Evolutionary conservation across 1,140 invertebrate species (phyloP).

Genomic region (Halesus radiatus): DNA sequence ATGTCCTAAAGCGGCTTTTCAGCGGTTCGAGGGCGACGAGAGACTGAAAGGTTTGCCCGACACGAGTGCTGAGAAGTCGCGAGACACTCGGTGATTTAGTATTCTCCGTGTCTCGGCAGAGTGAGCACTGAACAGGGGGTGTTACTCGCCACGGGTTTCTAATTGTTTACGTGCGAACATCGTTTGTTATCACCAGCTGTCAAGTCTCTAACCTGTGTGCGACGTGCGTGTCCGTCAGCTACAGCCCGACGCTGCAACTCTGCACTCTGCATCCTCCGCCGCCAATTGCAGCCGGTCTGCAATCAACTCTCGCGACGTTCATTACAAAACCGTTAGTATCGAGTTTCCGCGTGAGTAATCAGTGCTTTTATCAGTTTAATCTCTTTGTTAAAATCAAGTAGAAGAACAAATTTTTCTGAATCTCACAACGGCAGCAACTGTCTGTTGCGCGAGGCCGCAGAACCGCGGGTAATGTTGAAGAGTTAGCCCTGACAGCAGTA

Average conservation of each 20-base stretch:
- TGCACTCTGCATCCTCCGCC: no score
- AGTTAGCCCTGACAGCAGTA: background rate
- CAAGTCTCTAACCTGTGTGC: constrained; percentile 5
- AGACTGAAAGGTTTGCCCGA: background rate
- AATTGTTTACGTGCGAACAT: constrained; percentile 32
- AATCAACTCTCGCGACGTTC: background rate
- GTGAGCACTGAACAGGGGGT: constrained; percentile 48
- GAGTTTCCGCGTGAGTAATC: background rate
- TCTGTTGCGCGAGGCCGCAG: background rate
- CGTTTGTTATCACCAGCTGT: constrained; percentile 45
- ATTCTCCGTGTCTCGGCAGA: constrained; percentile 21
- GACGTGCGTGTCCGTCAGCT: background rate
- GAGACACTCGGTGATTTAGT: constrained; percentile 20
- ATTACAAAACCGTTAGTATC: background rate
- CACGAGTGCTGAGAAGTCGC: constrained; percentile 5
- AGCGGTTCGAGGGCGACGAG: background rate
- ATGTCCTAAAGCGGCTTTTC: background rate
- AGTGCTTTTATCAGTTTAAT: background rate
- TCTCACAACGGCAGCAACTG: background rate
- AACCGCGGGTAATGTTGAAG: background rate
- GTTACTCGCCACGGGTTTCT: constrained; percentile 17
- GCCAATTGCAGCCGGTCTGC: no score
- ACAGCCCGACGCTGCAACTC: background rate
- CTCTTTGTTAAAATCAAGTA: background rate
- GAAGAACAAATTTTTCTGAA: background rate